Base-by-base conservation (phyloP, 1,140 invertebrate species). In the Brachionus angularis region DNA sequence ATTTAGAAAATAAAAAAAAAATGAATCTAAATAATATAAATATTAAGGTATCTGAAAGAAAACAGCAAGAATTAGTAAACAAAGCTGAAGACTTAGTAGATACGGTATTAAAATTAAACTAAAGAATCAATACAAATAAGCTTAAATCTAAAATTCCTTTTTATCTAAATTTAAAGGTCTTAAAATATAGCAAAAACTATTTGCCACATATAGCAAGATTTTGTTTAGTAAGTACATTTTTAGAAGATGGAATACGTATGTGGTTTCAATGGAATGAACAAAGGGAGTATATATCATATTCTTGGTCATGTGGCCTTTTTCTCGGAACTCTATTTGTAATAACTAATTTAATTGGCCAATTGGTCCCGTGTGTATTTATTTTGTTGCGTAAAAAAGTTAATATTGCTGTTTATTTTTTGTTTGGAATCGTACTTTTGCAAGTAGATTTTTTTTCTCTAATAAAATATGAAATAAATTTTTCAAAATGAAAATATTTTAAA, bases 241-340 rank as follows among this genome's bases (percentile, higher is more conserved):
- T 99, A 29, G 96, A 99, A 85, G 96, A 99, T 87, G 96, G 96
- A 0, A 85, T 98, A 39, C 87, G 96, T 73, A 99, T 99, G 96
- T 98, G 91, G 88, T 89, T 91, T 76, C 96, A 99, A 82, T 99
- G 96, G 96, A 87, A 87, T 33, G 93, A 98, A 77, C 96, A 99
- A 79, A 85, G 93, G 33, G 93, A 98, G 77, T 99, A 98, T 78
- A 97, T 98, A 91, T 25, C 31, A 0, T 53, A 33, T n/a, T 49
- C 58, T 16, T 75, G 73, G 72, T 55, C 31, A 88, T 25, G 47
- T 16, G 12, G 23, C 25, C 27, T 25, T 14, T 89, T 96, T 78
- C 78, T 97, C 42, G 91, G 91, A 3, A 91, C 91, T 14, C 64
- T 93, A n/a, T 95, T 96, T 81, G 91, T 93, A 25, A 80, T 96